phyloP scores from a whole-genome alignment of 2,113 vertebrate genomes.

The Solea senegalensis region DNA sequence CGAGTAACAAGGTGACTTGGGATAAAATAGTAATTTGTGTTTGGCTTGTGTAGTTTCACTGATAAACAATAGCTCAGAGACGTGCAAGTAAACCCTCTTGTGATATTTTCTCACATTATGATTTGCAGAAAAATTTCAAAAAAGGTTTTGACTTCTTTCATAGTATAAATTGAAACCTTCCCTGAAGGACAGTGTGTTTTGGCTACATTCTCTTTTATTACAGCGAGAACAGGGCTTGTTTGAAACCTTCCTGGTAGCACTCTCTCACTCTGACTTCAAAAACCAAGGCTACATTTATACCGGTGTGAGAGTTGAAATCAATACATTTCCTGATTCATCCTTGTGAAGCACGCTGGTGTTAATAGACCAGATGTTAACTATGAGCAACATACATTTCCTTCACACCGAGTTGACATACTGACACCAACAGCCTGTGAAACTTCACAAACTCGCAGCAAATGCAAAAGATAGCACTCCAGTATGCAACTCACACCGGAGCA shows the following conservation, averaged over 20 bases:
- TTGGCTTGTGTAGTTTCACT: neutral
- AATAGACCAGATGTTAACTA: conserved; percentile 48
- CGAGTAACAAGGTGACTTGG: neutral
- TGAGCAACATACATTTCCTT: conserved; percentile 26
- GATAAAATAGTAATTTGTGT: neutral
- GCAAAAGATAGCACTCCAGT: conserved; percentile 11
- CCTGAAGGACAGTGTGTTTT: neutral
- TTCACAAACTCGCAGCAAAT: conserved; percentile 27
- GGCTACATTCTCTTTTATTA: neutral
- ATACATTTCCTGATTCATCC: neutral
- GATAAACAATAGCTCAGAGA: no score
- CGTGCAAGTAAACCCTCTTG: neutral
- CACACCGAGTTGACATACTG: neutral
- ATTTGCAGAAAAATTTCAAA: neutral
- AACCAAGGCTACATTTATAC: conserved; percentile 2
- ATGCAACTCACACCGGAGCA: conserved; percentile 42
- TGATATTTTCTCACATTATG: neutral
- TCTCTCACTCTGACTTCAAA: neutral
- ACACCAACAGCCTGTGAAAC: conserved; percentile 13
- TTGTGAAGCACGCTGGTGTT: neutral
- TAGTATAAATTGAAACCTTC: neutral
- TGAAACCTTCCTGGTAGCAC: neutral
- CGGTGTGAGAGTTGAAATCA: conserved; percentile 20
- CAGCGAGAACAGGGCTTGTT: neutral
- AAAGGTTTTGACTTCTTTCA: neutral